phyloP scores from a whole-genome alignment of 2,888 invertebrate species.

The Coenonympha glycerion region DNA sequence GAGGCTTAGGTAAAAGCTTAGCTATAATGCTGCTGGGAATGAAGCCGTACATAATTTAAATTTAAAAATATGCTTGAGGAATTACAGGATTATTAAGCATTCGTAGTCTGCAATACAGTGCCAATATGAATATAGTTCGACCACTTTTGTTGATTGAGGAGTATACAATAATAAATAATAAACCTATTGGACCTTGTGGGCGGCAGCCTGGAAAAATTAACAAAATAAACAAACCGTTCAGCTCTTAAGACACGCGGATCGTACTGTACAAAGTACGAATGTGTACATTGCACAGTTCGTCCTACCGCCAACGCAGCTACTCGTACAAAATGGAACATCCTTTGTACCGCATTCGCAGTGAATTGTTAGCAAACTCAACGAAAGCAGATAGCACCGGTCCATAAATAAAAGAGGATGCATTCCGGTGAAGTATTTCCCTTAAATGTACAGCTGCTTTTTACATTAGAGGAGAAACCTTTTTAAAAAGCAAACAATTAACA shows the following conservation, averaged over 20 bases:
- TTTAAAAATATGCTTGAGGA: no score
- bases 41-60: no score
- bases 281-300: constrained; percentile 1
- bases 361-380: constrained; percentile 16
- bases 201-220: no score
- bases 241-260: not conserved
- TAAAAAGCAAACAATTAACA: not conserved
- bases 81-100: no score
- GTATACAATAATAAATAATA: no score
- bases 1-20: no score
- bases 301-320: constrained; percentile 48
- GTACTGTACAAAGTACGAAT: not conserved
- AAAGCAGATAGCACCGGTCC: constrained; percentile 2
- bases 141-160: no score
- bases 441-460: not conserved
- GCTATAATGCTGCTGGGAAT: no score
- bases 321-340: constrained; percentile 57
- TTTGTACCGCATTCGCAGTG: constrained; percentile 33
- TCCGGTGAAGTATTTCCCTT: not conserved
- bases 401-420: constrained; percentile 5
- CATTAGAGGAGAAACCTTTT: not conserved
- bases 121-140: no score
- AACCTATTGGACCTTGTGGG: no score
- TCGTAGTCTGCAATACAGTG: no score
- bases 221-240: not conserved